A percentile compares a stretch with the other conserved stretches of the same genome.
Conservation (phyloP, 2,113 vertebrate genomes). For the Merops nubicus region DNA sequence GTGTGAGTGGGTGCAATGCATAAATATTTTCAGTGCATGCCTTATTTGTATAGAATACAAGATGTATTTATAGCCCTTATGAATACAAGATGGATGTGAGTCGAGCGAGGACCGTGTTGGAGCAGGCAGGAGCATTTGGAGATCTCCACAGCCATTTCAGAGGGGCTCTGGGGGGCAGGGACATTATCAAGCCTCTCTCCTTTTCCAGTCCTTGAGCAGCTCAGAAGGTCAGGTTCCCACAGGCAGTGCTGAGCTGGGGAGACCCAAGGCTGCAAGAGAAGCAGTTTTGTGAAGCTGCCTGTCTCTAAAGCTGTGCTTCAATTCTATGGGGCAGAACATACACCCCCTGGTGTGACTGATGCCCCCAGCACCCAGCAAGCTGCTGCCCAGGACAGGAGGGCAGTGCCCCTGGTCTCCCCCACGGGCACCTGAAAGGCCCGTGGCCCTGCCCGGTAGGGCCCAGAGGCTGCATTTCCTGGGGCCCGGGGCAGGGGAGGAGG, state of each 20-base stretch:
- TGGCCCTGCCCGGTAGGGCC: fast-evolving
- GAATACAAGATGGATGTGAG: not conserved
- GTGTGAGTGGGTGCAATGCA: not conserved
- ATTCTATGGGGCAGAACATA: not conserved
- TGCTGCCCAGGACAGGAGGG: not conserved
- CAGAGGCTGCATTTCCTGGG: not conserved
- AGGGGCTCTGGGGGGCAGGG: not conserved
- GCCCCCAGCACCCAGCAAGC: fast-evolving
- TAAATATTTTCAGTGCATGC: not conserved
- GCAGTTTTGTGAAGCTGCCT: fast-evolving
- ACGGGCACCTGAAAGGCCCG: fast-evolving
- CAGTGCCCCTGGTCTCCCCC: not conserved
- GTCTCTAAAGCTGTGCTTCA: not conserved
- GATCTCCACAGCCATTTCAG: fast-evolving
- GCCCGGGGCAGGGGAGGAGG: not conserved
- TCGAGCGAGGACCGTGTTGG: not conserved
- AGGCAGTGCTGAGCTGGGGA: not conserved
- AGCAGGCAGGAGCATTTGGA: not conserved
- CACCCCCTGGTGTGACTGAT: fast-evolving
- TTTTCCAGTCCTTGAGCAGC: not conserved
- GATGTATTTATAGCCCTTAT: conserved; percentile 35
- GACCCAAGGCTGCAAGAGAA: fast-evolving
- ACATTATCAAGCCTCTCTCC: not conserved
- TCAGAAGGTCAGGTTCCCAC: fast-evolving
- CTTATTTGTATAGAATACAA: conserved; percentile 6